Conservation (phyloP, 2,113 vertebrate genomes). For the Carassius gibelio region DNA sequence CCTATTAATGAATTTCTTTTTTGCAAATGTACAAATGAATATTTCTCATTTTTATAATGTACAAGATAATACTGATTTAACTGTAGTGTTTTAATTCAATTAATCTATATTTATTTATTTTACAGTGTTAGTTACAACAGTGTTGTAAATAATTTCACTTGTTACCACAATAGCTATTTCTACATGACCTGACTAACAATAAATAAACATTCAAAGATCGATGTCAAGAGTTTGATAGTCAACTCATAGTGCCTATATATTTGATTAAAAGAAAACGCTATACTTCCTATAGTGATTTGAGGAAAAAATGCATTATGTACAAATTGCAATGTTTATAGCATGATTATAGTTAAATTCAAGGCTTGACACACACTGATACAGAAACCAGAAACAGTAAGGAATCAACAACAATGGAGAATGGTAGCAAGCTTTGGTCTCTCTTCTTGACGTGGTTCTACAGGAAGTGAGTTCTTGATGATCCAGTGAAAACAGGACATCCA, state of each 20-base stretch:
- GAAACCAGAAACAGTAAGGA: not conserved
- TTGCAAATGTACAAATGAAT: too few relatives aligned
- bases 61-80: too few relatives aligned
- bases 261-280: not conserved
- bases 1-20: too few relatives aligned
- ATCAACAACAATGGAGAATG: not conserved
- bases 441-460: not conserved
- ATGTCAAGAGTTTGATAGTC: too few relatives aligned
- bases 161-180: not conserved
- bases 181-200: not conserved
- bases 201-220: too few relatives aligned
- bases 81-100: too few relatives aligned
- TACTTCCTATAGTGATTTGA: not conserved
- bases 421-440: not conserved
- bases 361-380: not conserved
- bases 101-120: too few relatives aligned
- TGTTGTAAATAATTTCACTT: too few relatives aligned
- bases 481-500: not conserved
- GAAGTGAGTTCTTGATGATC: not conserved
- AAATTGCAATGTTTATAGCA: not conserved
- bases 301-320: not conserved
- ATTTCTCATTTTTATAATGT: too few relatives aligned
- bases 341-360: not conserved
- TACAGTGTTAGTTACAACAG: too few relatives aligned
- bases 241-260: not conserved